Evolutionary conservation across 1,140 invertebrate genomes (phyloP).

Genomic region (Lysiphlebus fabarum): DNA sequence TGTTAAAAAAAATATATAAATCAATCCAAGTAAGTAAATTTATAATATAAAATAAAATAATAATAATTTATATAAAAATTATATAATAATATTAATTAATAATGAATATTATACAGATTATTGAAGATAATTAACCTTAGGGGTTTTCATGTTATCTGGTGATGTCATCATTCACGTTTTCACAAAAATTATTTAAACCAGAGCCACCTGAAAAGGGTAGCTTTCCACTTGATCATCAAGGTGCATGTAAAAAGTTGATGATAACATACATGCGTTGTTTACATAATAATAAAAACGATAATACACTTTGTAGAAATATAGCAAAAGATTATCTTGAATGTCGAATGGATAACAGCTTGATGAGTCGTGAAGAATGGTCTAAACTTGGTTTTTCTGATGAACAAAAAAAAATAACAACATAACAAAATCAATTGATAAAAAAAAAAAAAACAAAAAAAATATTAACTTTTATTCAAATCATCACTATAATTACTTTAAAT

Average conservation of each 20-base stretch:
- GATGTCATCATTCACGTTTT: constrained; percentile 84
- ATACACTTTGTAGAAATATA: constrained; percentile 70
- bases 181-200: constrained; percentile 78
- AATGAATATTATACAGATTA: too few relatives aligned
- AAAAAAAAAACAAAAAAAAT: constrained; percentile 10
- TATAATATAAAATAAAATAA: too few relatives aligned
- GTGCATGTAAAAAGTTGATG: constrained; percentile 83
- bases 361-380: constrained; percentile 87
- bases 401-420: constrained; percentile 23
- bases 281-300: constrained; percentile 69
- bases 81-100: too few relatives aligned
- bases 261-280: constrained; percentile 88
- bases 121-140: too few relatives aligned
- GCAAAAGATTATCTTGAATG: constrained; percentile 86
- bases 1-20: too few relatives aligned
- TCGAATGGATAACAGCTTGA: constrained; percentile 90
- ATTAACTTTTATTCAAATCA: not conserved
- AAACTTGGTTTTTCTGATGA: constrained; percentile 70
- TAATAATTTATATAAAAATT: too few relatives aligned
- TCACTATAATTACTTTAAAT: too few relatives aligned
- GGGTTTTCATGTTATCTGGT: constrained; percentile 20
- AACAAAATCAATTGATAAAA: constrained; percentile 13
- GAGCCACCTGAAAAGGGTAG: constrained; percentile 81
- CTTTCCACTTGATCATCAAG: constrained; percentile 92
- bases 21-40: too few relatives aligned